A percentile compares a stretch with the other conserved stretches of the same genome.
phyloP scores from a whole-genome alignment of 2,888 invertebrate genomes.

The Muscina levida region DNA sequence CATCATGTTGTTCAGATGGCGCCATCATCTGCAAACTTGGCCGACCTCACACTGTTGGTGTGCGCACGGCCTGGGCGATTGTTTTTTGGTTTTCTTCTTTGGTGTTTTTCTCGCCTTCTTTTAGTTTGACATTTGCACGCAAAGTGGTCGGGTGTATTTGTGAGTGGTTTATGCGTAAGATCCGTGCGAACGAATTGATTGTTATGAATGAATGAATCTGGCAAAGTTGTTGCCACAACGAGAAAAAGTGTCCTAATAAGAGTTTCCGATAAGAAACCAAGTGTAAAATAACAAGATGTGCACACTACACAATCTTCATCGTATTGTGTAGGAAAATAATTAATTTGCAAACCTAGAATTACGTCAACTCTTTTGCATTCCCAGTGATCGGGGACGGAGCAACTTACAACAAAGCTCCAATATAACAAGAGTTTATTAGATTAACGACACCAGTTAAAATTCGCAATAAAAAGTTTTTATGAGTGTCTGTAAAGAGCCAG shows the following conservation, averaged over 20 bases:
- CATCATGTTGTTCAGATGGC: too few species aligned
- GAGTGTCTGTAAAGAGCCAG: conserved; percentile 61
- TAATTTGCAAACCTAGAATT: background rate
- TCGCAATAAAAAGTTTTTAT: conserved; percentile 47
- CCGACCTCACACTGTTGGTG: too few species aligned
- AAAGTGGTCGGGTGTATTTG: conserved; percentile 59
- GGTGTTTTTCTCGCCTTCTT: conserved; percentile 47
- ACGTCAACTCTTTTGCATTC: background rate
- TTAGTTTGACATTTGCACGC: conserved; percentile 66
- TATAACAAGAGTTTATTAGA: conserved; percentile 45
- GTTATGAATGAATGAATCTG: conserved; percentile 32
- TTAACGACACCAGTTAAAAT: too few species aligned
- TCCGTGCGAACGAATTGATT: background rate
- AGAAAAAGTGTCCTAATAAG: conserved; percentile 20
- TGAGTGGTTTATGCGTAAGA: background rate
- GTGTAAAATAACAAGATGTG: background rate
- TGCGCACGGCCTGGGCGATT: conserved; percentile 39
- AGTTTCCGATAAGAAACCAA: conserved; percentile 2
- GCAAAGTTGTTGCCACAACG: background rate
- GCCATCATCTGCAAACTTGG: too few species aligned
- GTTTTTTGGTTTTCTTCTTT: conserved; percentile 47
- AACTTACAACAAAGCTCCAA: background rate
- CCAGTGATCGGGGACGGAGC: background rate
- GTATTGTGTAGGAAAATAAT: too few species aligned
- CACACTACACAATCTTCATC: too few species aligned